These are phyloP conservation scores for Gallinago paraguaiae DNA, from an alignment of 2,113 vertebrate species.

Conservation along the genomic window DNA sequence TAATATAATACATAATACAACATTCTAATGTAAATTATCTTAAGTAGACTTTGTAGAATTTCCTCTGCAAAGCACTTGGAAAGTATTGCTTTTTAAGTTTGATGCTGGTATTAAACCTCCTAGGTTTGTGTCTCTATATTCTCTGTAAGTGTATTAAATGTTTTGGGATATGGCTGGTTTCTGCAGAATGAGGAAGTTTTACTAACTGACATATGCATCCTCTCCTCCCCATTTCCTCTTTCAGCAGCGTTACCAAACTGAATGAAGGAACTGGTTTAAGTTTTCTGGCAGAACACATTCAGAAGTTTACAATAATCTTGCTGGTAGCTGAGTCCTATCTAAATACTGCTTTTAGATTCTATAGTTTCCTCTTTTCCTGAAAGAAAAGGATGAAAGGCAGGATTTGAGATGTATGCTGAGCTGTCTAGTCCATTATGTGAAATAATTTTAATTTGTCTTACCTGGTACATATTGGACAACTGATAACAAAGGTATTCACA, in stretches of 20 bases:
- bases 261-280: not conserved
- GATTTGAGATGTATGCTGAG: not conserved
- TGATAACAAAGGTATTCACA: not conserved
- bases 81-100: not conserved
- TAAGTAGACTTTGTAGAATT: not conserved
- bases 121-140: not conserved
- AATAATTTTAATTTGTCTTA: not conserved
- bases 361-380: not conserved
- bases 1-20: not conserved
- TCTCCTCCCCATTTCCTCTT: not conserved
- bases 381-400: not conserved
- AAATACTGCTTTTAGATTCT: not conserved
- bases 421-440: not conserved
- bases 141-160: accelerated
- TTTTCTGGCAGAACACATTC: not conserved
- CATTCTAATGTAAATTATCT: not conserved
- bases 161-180: not conserved
- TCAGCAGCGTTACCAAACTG: not conserved
- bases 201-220: not conserved
- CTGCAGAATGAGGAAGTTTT: not conserved
- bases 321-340: not conserved
- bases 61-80: not conserved
- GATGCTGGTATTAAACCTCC: not conserved
- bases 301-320: not conserved
- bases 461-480: not conserved